These are phyloP conservation scores for Pocillopora grandis DNA, from an alignment of 92 coral and sea anemone species.

Conservation along the genomic window DNA sequence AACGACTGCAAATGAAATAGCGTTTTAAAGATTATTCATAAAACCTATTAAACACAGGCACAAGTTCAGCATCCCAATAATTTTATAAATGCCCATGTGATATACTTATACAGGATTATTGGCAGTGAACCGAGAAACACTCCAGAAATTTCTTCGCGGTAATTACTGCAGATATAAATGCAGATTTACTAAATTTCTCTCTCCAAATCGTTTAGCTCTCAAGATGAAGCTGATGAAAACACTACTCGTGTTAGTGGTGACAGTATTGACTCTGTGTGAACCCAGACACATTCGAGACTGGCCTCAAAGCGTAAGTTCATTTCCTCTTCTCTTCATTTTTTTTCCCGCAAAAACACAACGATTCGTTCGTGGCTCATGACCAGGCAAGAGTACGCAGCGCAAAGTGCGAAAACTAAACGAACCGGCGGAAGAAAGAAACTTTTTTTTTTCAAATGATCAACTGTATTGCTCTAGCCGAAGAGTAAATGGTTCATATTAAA, in stretches of 20 bases:
- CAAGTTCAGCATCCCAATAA: not conserved
- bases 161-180: not conserved
- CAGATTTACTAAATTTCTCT: not conserved
- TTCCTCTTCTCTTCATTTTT: not conserved
- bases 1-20: not conserved
- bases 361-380: too few species aligned
- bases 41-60: not conserved
- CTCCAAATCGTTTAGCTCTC: not conserved
- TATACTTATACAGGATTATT: not conserved
- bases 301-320: not conserved
- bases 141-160: not conserved
- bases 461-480: too few species aligned
- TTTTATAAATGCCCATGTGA: not conserved
- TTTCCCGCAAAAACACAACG: too few species aligned
- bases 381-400: too few species aligned
- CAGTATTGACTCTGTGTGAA: slow-evolving; percentile 5
- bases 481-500: too few species aligned
- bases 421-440: too few species aligned
- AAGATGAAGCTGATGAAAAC: not conserved
- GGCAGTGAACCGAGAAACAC: not conserved
- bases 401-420: too few species aligned
- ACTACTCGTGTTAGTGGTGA: slow-evolving; percentile 3
- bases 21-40: not conserved
- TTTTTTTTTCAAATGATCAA: too few species aligned
- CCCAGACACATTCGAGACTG: slow-evolving; percentile 4